Percentiles rank a stretch among this genome's conserved stretches.
Conservation (phyloP, 2,113 vertebrate species). For the Elgaria multicarinata region DNA sequence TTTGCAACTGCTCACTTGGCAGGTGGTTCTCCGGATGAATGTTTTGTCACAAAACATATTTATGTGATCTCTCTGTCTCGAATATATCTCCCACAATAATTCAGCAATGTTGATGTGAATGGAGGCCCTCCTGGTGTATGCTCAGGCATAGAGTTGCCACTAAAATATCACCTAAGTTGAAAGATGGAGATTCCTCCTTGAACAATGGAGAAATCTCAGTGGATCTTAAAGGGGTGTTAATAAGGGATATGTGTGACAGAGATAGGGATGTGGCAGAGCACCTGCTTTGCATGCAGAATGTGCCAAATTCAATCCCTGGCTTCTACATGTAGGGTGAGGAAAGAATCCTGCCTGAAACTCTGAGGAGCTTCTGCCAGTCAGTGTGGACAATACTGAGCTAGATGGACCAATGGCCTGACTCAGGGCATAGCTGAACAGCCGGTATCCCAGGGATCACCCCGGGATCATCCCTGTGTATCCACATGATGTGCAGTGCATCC, state of each 20-base stretch:
- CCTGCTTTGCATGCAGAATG: too few species aligned
- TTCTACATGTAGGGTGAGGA: too few species aligned
- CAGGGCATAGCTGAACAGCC: too few species aligned
- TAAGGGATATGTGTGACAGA: background rate
- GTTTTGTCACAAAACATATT: background rate
- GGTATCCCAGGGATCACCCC: too few species aligned
- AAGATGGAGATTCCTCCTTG: background rate
- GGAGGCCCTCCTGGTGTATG: background rate
- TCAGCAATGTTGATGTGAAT: background rate
- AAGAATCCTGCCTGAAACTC: too few species aligned
- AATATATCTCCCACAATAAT: background rate
- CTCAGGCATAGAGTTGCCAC: background rate
- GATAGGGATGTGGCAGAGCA: background rate
- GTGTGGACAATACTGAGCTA: too few species aligned
- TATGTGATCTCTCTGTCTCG: background rate
- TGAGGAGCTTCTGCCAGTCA: too few species aligned
- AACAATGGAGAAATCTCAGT: background rate
- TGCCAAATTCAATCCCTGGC: too few species aligned
- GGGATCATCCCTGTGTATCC: too few species aligned
- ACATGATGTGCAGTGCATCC: too few species aligned
- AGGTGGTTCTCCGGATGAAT: background rate
- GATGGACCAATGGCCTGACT: too few species aligned
- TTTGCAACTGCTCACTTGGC: background rate
- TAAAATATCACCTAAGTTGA: background rate
- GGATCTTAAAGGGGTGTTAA: background rate